A percentile compares a stretch with the other conserved stretches of the same genome.
Conservation (phyloP, 1,140 invertebrate species). For the Drosophila setifemur region DNA sequence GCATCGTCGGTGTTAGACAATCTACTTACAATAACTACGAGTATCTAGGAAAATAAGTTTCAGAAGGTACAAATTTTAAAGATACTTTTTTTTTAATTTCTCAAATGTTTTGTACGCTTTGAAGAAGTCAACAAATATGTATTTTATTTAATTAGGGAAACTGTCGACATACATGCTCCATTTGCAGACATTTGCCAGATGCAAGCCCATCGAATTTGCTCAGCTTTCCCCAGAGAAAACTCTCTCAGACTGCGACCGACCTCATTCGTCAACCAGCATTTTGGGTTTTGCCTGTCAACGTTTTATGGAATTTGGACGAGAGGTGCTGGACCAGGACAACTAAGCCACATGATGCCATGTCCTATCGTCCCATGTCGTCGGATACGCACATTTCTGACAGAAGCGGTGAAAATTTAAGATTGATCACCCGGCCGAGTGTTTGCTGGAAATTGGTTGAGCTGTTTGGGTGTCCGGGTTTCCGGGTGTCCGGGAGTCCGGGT, state of each 20-base stretch:
- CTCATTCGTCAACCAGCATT: conserved; percentile 77
- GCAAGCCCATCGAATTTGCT: conserved; percentile 22
- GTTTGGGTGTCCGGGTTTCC: conserved; percentile 37
- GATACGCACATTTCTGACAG: conserved; percentile 78
- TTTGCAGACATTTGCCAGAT: conserved; percentile 42
- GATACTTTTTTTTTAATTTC: background rate
- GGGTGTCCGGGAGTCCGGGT: conserved; percentile 34
- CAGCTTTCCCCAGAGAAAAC: conserved; percentile 46
- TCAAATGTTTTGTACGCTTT: background rate
- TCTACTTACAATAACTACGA: too few species aligned
- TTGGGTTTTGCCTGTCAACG: conserved; percentile 61
- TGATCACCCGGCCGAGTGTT: conserved; percentile 77
- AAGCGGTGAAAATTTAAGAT: conserved; percentile 82
- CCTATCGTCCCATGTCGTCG: conserved; percentile 67
- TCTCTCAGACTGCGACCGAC: conserved; percentile 8
- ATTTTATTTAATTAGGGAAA: conserved; percentile 44
- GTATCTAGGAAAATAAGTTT: too few species aligned
- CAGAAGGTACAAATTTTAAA: too few species aligned
- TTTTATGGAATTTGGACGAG: conserved; percentile 41
- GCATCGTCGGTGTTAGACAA: too few species aligned
- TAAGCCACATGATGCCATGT: conserved; percentile 64
- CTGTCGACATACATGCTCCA: conserved; percentile 63
- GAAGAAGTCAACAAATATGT: background rate
- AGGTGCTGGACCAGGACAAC: conserved; percentile 35
- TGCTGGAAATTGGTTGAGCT: conserved; percentile 59